phyloP scores from a whole-genome alignment of 2,113 vertebrate genomes.

The Passer montanus region DNA sequence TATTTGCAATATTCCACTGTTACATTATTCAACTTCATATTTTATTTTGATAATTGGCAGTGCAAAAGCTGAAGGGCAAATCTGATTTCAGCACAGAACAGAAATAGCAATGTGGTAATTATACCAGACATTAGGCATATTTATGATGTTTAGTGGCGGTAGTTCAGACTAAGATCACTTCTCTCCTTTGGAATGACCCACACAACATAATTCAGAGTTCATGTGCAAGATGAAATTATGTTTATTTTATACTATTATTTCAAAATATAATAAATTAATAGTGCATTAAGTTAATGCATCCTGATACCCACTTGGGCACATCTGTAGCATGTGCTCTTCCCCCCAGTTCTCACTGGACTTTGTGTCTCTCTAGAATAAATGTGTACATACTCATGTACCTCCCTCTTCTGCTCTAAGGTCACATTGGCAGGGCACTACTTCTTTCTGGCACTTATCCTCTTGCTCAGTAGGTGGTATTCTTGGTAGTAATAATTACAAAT shows the following conservation, averaged over 20 bases:
- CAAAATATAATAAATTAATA: background rate
- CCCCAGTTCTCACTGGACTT: background rate
- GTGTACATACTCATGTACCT: too few species aligned
- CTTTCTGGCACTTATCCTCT: background rate
- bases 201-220: background rate
- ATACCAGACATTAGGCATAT: background rate
- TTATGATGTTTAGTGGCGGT: background rate
- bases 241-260: background rate
- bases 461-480: background rate
- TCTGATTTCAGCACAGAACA: background rate
- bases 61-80: background rate
- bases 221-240: background rate
- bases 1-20: background rate
- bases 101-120: background rate
- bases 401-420: background rate
- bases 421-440: fast-evolving
- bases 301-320: background rate
- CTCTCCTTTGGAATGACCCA: background rate
- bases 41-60: background rate
- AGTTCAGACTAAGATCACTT: background rate
- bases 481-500: background rate
- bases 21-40: background rate
- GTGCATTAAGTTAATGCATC: background rate
- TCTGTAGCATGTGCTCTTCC: background rate
- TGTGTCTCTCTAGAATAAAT: background rate